Base-by-base conservation (phyloP, 2,888 invertebrate genomes). In the Pristionchus maxplancki region DNA sequence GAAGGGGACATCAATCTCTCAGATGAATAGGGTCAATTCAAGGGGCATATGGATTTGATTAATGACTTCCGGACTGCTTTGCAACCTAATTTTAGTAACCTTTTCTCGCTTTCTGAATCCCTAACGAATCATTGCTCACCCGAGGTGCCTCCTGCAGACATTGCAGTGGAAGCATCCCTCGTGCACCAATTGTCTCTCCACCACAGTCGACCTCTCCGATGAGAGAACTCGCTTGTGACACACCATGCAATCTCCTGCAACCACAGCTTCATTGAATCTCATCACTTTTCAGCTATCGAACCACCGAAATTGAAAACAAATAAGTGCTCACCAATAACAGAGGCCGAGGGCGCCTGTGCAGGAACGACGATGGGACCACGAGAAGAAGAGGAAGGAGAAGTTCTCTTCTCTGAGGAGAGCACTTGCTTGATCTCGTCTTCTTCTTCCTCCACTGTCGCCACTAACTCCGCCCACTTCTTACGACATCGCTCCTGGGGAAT, bases 161-260 rank as follows among this genome's bases (percentile, higher is more conserved):
- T 48, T 50, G 31, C 86, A 87, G 20, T 28, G 50, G 86, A 87
- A 87, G 86, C 86, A 87, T 20, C 1, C n/a, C 6, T 31, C 34
- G 24, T 87, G 86, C 0, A 71, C 24, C 5, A 87, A 71, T 50
- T 67, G 71, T 24, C 71, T 28, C 40, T 87, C 86, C 15, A 50
- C 48, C 1, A 71, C 71, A 4, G 48, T 48, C 31, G 50, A 48
- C 24, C 37, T 20, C 2, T 87, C 86, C 64, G 71, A 20, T 11
- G 86, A 87, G 17, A 87, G 86, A 67, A 87, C 86, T 71, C 86
- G 86, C 44, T 67, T 31, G 50, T 50, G 86, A 71, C 86, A 87
- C 31, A 34, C 48, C 8, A 34, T 28, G 24, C 86, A 87, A 20
- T 87, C 86, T 1, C 86, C 86, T 87, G 44, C 3, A 84, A 44